phyloP scores from a whole-genome alignment of 1,140 invertebrate species.

The Sycophaga agraensis region DNA sequence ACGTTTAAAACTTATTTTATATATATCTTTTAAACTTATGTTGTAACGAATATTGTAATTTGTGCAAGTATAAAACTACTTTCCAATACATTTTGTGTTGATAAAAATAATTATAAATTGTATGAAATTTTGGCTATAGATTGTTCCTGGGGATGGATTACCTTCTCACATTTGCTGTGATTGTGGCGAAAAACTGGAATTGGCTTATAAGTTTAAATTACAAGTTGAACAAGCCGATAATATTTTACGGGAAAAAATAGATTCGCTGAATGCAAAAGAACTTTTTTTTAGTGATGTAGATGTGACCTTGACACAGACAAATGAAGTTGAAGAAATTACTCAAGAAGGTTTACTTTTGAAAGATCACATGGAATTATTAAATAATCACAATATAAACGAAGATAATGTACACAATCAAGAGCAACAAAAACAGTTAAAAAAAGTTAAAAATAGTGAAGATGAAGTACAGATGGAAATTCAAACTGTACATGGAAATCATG shows the following conservation, averaged over 20 bases:
- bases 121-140: conserved; percentile 45
- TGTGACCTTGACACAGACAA: conserved; percentile 43
- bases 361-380: conserved; percentile 45
- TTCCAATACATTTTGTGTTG: not conserved
- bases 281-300: conserved; percentile 53
- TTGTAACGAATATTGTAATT: not conserved
- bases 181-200: conserved; percentile 64
- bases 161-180: conserved; percentile 63
- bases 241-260: conserved; percentile 59
- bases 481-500: not conserved
- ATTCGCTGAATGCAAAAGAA: conserved; percentile 48
- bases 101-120: not conserved
- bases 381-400: conserved; percentile 43
- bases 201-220: conserved; percentile 65
- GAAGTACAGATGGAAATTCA: not conserved
- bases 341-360: conserved; percentile 42
- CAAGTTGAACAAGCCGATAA: conserved; percentile 66
- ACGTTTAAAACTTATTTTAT: not conserved
- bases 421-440: conserved; percentile 17
- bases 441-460: conserved; percentile 23
- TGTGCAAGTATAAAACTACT: not conserved
- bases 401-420: conserved; percentile 30
- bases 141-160: conserved; percentile 64
- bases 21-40: not conserved
- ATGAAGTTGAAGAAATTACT: conserved; percentile 33